Base-by-base conservation (phyloP, 2,797 vertebrate genomes). In the Phataginus tricuspis region DNA sequence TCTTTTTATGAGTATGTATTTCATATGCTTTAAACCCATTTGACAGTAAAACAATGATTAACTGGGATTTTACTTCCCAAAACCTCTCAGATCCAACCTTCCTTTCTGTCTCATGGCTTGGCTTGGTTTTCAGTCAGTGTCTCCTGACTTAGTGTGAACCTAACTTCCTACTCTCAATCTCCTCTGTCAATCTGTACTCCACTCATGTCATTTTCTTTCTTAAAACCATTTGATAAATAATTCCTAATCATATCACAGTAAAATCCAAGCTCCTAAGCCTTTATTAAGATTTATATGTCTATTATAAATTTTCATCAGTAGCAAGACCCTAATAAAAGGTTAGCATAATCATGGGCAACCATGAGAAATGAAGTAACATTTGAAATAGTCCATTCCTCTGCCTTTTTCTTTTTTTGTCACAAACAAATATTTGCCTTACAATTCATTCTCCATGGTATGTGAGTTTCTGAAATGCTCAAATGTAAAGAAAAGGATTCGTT, bases 371-470 rank as follows among this genome's bases (percentile, higher is more conserved):
- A 68, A 72, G 19, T 69, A 2, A 7, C 61, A 57, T 93, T 80
- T 37, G 75, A n/a, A 69, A 82, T 51, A 82, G 25, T 92, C 27
- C 34, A 25, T 0, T 42, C 25, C 75, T 57, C 27, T 82, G 10
- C 31, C 5, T 61, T 18, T 6, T 8, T 87, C 10, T 42, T 45
- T 68, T 86, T 57, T 79, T 34, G 14, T 71, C 66, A 55, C 14
- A 94, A 42, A 86, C 55, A 77, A 86, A 53, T 64, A 16, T 27
- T 64, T 31, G 53, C 55, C 72, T 94, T 79, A 95, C 59, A 85
- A 27, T 92, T 64, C 29, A 21, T 92, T 86, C 61, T 86, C 27
- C 37, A 10, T 57, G 15, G 13, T 18, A 42, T 29, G 7, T 80
- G 37, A 80, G 23, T 92, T 93, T 68, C 31, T 68, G 27, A 87